phyloP scores from a whole-genome alignment of 2,888 invertebrate species.

The Mythimna loreyi region DNA sequence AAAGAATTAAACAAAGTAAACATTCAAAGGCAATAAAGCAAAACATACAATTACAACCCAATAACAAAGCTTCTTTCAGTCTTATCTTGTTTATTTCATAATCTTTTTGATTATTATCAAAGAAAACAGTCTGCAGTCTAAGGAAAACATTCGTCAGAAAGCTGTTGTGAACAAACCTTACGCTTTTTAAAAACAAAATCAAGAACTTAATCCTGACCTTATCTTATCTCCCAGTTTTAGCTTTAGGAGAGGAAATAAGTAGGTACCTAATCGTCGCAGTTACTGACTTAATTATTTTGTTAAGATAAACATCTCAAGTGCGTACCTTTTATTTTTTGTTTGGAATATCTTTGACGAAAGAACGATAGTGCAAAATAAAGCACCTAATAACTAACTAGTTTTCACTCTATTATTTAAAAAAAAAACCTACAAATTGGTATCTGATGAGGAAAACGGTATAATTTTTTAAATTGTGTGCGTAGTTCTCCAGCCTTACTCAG shows the following conservation, averaged over 20 bases:
- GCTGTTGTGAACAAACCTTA: not conserved
- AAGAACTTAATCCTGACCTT: not conserved
- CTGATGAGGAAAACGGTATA: slow-evolving; percentile 3
- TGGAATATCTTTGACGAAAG: not conserved
- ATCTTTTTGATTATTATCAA: slow-evolving; percentile 11
- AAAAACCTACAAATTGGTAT: not conserved
- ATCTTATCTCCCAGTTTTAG: not conserved
- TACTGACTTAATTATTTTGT: not conserved
- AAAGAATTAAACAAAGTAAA: not conserved
- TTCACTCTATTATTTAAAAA: not conserved
- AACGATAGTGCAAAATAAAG: not conserved
- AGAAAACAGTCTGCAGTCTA: not conserved
- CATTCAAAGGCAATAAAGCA: not conserved
- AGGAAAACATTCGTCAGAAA: not conserved
- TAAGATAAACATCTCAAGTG: not conserved
- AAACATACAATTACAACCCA: not conserved
- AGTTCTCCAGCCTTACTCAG: not conserved
- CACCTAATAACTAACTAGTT: too few relatives aligned
- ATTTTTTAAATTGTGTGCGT: not conserved
- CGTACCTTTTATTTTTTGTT: not conserved
- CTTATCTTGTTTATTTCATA: not conserved
- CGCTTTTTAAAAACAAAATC: not conserved
- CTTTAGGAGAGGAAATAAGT: not conserved
- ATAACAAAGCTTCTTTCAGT: slow-evolving; percentile 11
- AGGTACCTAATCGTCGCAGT: not conserved